Evolutionary conservation across 2,888 invertebrate species (phyloP).

Genomic region (Microdon myrmicae): DNA sequence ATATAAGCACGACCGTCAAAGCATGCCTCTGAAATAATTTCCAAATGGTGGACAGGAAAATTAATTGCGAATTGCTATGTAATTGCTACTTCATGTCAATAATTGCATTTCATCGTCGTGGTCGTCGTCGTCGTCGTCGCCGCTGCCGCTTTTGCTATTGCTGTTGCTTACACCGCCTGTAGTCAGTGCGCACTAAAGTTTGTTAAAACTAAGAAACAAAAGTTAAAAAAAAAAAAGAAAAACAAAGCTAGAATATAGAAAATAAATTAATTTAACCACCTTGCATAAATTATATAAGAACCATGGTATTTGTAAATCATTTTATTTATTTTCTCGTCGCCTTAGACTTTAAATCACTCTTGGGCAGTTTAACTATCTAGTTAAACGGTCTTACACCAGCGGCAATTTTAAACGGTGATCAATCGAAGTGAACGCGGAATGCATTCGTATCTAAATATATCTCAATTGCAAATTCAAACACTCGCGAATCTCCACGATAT

Average conservation of each 20-base stretch:
- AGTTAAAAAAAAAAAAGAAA: conserved; percentile 1
- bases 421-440: conserved; percentile 11
- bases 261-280: conserved; percentile 18
- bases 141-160: background rate
- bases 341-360: too few species aligned
- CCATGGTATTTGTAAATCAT: conserved; percentile 31
- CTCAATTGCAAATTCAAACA: conserved; percentile 50
- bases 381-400: conserved; percentile 3
- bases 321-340: too few species aligned
- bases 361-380: too few species aligned
- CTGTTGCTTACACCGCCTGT: too few species aligned
- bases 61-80: conserved; percentile 51
- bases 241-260: too few species aligned
- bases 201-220: conserved; percentile 5
- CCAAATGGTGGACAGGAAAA: conserved; percentile 50
- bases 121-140: conserved; percentile 8
- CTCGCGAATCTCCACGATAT: conserved; percentile 34
- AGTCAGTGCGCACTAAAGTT: conserved; percentile 25
- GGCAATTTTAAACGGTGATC: too few species aligned
- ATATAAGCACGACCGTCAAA: background rate
- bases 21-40: conserved; percentile 37
- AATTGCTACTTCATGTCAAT: conserved; percentile 52
- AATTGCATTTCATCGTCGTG: conserved; percentile 39
- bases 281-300: conserved; percentile 41
- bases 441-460: conserved; percentile 43